A percentile compares a stretch with the other conserved stretches of the same genome.
Evolutionary conservation across 1,140 invertebrate species (phyloP).

Genomic region (Dreissena rostriformis): DNA sequence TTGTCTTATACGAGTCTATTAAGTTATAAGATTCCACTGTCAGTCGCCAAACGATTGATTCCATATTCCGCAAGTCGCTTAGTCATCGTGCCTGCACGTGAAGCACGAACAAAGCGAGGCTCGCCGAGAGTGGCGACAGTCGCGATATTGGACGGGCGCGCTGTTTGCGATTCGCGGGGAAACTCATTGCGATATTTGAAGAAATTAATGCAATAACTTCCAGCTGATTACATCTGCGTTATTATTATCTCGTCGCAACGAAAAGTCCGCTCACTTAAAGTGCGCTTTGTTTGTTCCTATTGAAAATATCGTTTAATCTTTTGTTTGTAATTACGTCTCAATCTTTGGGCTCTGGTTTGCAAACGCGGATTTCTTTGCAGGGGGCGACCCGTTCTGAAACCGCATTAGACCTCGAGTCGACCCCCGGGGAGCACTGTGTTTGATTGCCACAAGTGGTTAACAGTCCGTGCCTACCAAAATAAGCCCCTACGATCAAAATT

Average conservation of each 20-base stretch:
- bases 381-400: not conserved
- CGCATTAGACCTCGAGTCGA: not conserved
- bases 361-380: not conserved
- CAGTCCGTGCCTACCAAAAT: not conserved
- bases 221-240: slow-evolving; percentile 40
- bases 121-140: not conserved
- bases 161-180: not conserved
- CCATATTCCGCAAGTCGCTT: too few species aligned
- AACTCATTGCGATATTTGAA: slow-evolving; percentile 23
- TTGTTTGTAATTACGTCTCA: slow-evolving; percentile 2
- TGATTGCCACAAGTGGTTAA: not conserved
- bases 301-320: not conserved
- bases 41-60: too few species aligned
- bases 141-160: not conserved
- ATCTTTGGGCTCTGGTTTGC: not conserved
- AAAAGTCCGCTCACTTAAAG: slow-evolving; percentile 16
- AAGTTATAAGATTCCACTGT: too few species aligned
- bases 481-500: not conserved
- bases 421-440: not conserved
- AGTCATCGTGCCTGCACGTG: too few species aligned
- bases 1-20: too few species aligned
- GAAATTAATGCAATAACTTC: slow-evolving; percentile 47
- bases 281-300: slow-evolving; percentile 1
- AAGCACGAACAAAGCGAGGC: slow-evolving; percentile 15
- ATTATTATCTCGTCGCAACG: slow-evolving; percentile 9